Percentiles rank a stretch among this genome's conserved stretches.
Conservation (phyloP, 1,140 invertebrate species). For the Telenomus remus region DNA sequence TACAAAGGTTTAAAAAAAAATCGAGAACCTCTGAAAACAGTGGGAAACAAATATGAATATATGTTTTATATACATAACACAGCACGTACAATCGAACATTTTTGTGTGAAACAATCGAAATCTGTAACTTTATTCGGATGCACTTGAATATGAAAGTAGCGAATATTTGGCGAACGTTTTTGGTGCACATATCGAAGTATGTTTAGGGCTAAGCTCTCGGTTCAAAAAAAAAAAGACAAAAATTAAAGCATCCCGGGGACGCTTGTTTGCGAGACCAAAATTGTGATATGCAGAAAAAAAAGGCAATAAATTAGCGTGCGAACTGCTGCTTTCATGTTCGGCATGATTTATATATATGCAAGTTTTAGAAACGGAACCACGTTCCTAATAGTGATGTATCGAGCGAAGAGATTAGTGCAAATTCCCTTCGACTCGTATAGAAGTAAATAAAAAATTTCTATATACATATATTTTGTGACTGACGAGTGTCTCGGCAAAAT, state of each 20-base stretch:
- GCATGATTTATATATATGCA: constrained; percentile 51
- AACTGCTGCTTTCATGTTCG: constrained; percentile 58
- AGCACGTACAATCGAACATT: constrained; percentile 54
- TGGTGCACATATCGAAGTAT: constrained; percentile 39
- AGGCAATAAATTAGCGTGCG: constrained; percentile 37
- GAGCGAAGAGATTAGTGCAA: constrained; percentile 59
- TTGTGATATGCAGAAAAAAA: constrained; percentile 43
- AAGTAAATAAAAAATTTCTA: constrained; percentile 25
- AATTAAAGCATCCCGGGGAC: constrained; percentile 7
- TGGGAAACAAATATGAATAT: constrained; percentile 28
- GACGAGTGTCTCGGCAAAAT: constrained; percentile 66
- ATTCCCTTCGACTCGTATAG: constrained; percentile 56
- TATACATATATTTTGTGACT: constrained; percentile 67
- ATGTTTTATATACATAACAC: constrained; percentile 42
- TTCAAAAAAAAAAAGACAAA: constrained; percentile 1
- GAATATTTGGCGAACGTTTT: constrained; percentile 35
- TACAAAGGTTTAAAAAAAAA: constrained; percentile 16
- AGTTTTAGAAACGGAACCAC: constrained; percentile 63
- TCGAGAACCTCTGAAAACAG: constrained; percentile 10
- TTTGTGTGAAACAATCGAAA: constrained; percentile 47
- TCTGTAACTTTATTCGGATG: constrained; percentile 42
- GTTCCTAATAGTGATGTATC: constrained; percentile 68
- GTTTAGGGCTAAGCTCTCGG: constrained; percentile 31
- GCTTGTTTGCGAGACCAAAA: constrained; percentile 18
- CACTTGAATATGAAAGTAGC: constrained; percentile 57